These are phyloP conservation scores for Tipula lateralis DNA, from an alignment of 2,888 invertebrate genomes.

Conservation along the genomic window DNA sequence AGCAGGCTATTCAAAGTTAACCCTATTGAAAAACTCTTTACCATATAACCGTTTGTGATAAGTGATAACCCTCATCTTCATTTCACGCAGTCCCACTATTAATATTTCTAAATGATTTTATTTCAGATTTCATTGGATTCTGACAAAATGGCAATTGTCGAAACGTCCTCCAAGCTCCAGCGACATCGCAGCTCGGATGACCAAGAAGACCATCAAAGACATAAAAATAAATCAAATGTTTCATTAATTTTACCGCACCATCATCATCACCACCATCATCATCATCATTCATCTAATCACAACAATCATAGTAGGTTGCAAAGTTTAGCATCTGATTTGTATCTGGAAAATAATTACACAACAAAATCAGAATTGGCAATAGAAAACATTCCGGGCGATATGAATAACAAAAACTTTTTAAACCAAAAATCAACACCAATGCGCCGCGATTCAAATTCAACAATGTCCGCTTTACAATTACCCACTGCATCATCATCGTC, in stretches of 20 bases:
- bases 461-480: slow-evolving; percentile 59
- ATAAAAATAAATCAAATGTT: slow-evolving; percentile 29
- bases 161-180: slow-evolving; percentile 42
- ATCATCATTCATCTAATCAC: slow-evolving; percentile 32
- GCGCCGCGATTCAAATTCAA: slow-evolving; percentile 58
- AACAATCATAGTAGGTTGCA: slow-evolving; percentile 33
- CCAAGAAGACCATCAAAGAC: slow-evolving; percentile 41
- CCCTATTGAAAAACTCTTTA: too few species aligned
- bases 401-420: slow-evolving; percentile 32
- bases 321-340: slow-evolving; percentile 43
- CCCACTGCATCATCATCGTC: slow-evolving; percentile 44
- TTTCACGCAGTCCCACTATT: too few species aligned
- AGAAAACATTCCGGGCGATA: slow-evolving; percentile 41
- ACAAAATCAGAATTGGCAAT: slow-evolving; percentile 49
- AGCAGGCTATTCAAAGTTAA: too few species aligned
- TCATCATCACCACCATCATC: slow-evolving; percentile 36
- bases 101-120: background rate
- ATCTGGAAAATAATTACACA: slow-evolving; percentile 46
- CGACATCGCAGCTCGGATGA: slow-evolving; percentile 49
- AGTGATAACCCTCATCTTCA: too few species aligned
- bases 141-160: slow-evolving; percentile 31
- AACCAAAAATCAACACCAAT: slow-evolving; percentile 48
- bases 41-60: too few species aligned
- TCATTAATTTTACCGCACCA: slow-evolving; percentile 33
- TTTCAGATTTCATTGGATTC: slow-evolving; percentile 34